Conservation (phyloP, 2,888 invertebrate genomes). For the Meteorus colon region DNA sequence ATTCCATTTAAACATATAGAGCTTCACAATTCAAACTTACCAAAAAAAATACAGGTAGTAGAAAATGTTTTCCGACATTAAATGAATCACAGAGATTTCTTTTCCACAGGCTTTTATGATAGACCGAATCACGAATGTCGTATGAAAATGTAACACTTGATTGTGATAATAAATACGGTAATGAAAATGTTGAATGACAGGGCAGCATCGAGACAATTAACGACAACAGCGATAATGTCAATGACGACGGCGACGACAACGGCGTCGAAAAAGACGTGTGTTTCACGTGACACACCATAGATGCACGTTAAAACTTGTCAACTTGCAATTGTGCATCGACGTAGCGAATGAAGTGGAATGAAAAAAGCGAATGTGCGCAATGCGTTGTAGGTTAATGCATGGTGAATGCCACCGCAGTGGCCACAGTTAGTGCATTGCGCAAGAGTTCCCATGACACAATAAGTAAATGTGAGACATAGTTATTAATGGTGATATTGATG, state of each 20-base stretch:
- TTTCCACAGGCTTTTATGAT: background rate
- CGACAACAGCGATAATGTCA: background rate
- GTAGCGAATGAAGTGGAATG: background rate
- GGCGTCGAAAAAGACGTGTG: constrained; percentile 36
- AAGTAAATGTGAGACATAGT: constrained; percentile 38
- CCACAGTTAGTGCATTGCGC: constrained; percentile 46
- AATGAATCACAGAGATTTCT: background rate
- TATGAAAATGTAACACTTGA: constrained; percentile 1
- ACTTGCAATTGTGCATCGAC: constrained; percentile 8
- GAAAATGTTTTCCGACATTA: background rate
- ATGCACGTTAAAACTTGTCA: constrained; percentile 27
- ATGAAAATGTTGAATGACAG: constrained; percentile 2
- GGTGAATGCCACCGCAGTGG: constrained; percentile 33
- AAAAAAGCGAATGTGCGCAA: constrained; percentile 21
- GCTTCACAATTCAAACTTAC: background rate
- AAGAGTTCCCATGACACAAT: constrained; percentile 49
- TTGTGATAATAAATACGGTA: background rate
- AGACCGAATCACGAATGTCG: background rate
- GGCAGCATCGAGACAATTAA: constrained; percentile 1
- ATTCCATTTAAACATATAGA: background rate
- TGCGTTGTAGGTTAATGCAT: constrained; percentile 35
- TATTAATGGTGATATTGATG: background rate
- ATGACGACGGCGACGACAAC: constrained; percentile 33
- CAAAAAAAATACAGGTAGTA: background rate
- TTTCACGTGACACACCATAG: constrained; percentile 38